Evolutionary conservation across 2,888 invertebrate genomes (phyloP), one percentile per base, ranked within the genome.

Genomic region (Thymelicus acteon): DNA sequence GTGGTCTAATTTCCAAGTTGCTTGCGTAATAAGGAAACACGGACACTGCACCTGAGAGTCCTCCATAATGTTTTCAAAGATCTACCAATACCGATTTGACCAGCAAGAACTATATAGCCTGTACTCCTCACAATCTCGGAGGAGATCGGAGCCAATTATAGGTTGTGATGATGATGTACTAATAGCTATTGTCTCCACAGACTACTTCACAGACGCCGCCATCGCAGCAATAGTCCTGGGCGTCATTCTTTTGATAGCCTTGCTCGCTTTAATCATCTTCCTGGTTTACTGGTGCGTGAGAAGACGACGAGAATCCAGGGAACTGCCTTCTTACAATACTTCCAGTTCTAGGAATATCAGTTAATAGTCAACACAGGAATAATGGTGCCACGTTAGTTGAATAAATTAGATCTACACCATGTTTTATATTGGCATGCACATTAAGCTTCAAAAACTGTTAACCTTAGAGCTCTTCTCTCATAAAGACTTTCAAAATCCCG

Each of bases 171-270:
- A 31, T 31, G 31, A 52, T 54, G 7, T 7, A 52, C 19, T 19
- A 19, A 52, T 7, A 52, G 2, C 15, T 19, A 15, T 39, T 57
- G 40, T 49, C 7, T 31, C 39, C 90, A n/a, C 94, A 95, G 91
- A 77, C 79, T 95, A 91, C 78, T 89, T 84, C 75, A 89, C 81
- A 40, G 90, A 78, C 75, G 94, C 82, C 79, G 86, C 95, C 2
- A 96, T 97, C 72, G 95, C 96, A 0, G 97, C 97, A 0, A 95
- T 97, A 72, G 95, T 95, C 0, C 82, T 97, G 0, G 97, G 96
- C 0, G 93, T 94, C 0, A 81, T 97, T 3, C 81, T 97, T 3
- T 79, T 95, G 0, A 87, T 97, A 65, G 86, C 96, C 0, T 80
- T 97, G 0, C 93, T 97, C 58, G 84, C 95, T 6, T 79, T 95